Evolutionary conservation across 2,113 vertebrate species (phyloP).

Genomic region (Bagarius yarrelli): DNA sequence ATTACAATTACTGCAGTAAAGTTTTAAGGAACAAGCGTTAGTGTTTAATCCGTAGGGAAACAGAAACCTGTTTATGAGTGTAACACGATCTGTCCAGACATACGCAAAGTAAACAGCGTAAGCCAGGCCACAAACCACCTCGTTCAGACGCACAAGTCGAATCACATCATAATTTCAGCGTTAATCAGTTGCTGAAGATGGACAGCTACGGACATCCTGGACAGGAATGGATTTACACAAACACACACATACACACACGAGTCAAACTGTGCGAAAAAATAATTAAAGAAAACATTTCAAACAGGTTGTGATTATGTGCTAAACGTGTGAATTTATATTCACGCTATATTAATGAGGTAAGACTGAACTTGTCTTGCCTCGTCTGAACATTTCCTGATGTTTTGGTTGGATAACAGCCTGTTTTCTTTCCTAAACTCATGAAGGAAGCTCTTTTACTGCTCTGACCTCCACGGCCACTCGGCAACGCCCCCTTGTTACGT

Average conservation of each 20-base stretch:
- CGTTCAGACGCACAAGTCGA: neutral
- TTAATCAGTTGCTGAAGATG: neutral
- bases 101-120: constrained; percentile 38
- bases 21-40: constrained; percentile 46
- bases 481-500: constrained; percentile 46
- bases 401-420: constrained; percentile 55
- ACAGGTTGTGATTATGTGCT: constrained; percentile 1
- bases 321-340: constrained; percentile 25
- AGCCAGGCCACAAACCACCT: neutral
- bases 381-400: constrained; percentile 48
- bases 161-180: neutral
- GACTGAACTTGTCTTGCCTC: constrained; percentile 54
- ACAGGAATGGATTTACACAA: neutral
- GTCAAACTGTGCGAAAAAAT: neutral
- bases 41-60: constrained; percentile 61
- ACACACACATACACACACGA: neutral
- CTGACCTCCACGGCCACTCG: constrained; percentile 56
- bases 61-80: constrained; percentile 56
- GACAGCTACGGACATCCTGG: neutral
- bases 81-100: constrained; percentile 56
- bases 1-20: constrained; percentile 4
- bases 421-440: constrained; percentile 60
- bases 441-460: constrained; percentile 66
- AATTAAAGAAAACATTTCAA: neutral
- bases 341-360: constrained; percentile 41